These are phyloP conservation scores for Bufotes viridis DNA, from an alignment of 2,797 vertebrate species.

Conservation along the genomic window DNA sequence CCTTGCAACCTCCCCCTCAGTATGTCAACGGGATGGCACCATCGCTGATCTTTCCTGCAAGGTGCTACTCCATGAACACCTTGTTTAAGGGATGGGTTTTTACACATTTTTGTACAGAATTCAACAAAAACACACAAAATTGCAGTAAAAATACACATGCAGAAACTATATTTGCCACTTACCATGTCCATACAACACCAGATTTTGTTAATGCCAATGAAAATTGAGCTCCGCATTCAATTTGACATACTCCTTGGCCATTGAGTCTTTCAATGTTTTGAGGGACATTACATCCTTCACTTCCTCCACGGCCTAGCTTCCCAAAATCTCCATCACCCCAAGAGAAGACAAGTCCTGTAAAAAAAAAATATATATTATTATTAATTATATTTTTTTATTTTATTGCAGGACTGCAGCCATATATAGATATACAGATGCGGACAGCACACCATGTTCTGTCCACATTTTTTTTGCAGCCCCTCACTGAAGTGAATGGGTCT, in stretches of 20 bases:
- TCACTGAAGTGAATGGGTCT: too few relatives aligned
- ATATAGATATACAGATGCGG: too few relatives aligned
- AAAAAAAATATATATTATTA: too few relatives aligned
- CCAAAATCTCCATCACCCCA: slow-evolving; percentile 99
- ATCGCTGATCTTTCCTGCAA: too few relatives aligned
- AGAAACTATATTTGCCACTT: slow-evolving; percentile 61
- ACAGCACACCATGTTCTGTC: too few relatives aligned
- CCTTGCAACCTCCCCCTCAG: too few relatives aligned
- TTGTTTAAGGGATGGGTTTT: background rate
- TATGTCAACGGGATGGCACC: too few relatives aligned
- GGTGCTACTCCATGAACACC: too few relatives aligned
- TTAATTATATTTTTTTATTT: too few relatives aligned
- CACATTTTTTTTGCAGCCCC: too few relatives aligned
- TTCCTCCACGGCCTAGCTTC: slow-evolving; percentile 95
- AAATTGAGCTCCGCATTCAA: slow-evolving; percentile 98
- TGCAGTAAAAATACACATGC: background rate
- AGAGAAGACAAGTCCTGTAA: slow-evolving; percentile 92
- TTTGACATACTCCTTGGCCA: slow-evolving; percentile 94
- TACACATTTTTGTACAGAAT: background rate
- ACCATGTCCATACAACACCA: slow-evolving; percentile 99
- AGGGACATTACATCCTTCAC: slow-evolving; percentile 97
- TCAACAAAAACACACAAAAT: background rate
- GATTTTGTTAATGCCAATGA: slow-evolving; percentile 96
- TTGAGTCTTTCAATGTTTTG: slow-evolving; percentile 98
- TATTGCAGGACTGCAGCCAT: too few relatives aligned